Evolutionary conservation across 2,113 vertebrate species (phyloP).

Genomic region (Paralichthys olivaceus): DNA sequence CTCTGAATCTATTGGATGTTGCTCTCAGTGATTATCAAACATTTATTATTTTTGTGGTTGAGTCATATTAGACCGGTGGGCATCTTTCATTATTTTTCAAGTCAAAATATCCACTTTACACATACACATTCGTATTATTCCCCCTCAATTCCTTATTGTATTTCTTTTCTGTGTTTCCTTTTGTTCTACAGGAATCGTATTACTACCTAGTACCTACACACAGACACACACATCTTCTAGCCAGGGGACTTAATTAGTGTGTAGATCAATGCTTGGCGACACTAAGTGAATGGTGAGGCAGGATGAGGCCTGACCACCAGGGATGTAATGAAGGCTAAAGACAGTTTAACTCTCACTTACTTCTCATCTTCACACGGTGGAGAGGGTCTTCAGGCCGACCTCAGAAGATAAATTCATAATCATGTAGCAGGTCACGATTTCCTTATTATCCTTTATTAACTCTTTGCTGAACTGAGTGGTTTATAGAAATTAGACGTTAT

Average conservation of each 20-base stretch:
- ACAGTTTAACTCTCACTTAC: slow-evolving; percentile 41
- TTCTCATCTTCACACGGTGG: slow-evolving; percentile 16
- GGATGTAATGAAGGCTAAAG: slow-evolving; percentile 36
- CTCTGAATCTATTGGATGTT: slow-evolving; percentile 28
- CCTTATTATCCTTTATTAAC: slow-evolving; percentile 2
- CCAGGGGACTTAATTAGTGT: slow-evolving; percentile 57
- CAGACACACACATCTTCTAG: slow-evolving; percentile 15
- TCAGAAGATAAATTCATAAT: not conserved
- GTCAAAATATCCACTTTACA: not conserved
- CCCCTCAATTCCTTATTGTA: not conserved
- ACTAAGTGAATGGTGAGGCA: slow-evolving; percentile 34
- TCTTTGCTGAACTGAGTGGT: not conserved
- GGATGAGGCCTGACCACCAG: slow-evolving; percentile 25
- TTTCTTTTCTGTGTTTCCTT: not conserved
- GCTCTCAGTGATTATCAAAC: slow-evolving; percentile 34
- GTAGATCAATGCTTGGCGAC: slow-evolving; percentile 57
- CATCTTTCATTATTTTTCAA: not conserved
- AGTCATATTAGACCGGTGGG: not conserved
- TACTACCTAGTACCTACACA: not conserved
- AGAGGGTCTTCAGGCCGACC: not conserved
- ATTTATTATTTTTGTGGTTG: slow-evolving; percentile 42
- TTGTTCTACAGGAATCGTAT: not conserved
- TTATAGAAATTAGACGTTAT: not conserved
- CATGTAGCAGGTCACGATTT: slow-evolving; percentile 4
- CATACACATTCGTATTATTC: not conserved